Percentiles rank a stretch among this genome's conserved stretches.
Evolutionary conservation across 2,797 vertebrate species (phyloP).

Genomic region (Enteromius thamalakanensis): DNA sequence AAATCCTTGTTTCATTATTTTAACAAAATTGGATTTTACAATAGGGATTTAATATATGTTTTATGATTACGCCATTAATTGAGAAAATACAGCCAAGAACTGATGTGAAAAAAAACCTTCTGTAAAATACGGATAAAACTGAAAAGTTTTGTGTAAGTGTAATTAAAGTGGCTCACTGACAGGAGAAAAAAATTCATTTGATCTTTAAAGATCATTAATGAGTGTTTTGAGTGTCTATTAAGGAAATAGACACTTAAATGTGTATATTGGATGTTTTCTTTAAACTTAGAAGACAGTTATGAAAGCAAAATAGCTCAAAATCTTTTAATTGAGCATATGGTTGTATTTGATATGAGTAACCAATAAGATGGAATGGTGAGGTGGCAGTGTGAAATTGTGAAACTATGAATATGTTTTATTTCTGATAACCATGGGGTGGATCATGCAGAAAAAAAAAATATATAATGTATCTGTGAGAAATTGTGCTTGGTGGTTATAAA

Average conservation of each 20-base stretch:
- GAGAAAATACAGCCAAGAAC: neutral
- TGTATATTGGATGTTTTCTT: neutral
- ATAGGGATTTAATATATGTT: neutral
- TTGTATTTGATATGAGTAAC: neutral
- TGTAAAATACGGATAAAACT: neutral
- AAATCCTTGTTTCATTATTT: neutral
- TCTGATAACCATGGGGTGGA: neutral
- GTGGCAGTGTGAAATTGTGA: neutral
- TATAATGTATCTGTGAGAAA: neutral
- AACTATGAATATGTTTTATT: neutral
- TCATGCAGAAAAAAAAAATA: neutral
- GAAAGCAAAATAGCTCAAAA: neutral
- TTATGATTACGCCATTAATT: neutral
- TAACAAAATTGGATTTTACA: neutral
- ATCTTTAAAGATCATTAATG: neutral
- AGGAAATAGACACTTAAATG: neutral
- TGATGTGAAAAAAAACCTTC: neutral
- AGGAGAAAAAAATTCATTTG: neutral
- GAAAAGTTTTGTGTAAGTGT: neutral
- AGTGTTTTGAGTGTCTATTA: neutral
- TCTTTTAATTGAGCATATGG: neutral
- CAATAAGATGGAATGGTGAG: neutral
- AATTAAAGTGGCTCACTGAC: neutral
- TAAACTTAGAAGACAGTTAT: neutral
- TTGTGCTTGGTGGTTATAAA: neutral